Evolutionary conservation across 2,888 invertebrate species (phyloP).

Genomic region (Nudaria mundana): DNA sequence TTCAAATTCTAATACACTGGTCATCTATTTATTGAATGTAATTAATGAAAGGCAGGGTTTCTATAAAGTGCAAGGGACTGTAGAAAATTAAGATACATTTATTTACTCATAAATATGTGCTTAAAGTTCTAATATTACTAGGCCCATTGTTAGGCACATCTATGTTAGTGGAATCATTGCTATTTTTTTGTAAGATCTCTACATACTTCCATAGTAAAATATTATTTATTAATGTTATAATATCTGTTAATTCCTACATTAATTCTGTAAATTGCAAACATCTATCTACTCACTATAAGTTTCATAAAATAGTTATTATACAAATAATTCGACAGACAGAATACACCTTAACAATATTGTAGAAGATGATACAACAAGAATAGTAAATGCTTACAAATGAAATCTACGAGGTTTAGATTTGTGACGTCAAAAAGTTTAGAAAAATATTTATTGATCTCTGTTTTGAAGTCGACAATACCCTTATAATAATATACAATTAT

Average conservation of each 20-base stretch:
- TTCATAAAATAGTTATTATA: slow-evolving; percentile 47
- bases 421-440: slow-evolving; percentile 78
- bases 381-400: slow-evolving; percentile 67
- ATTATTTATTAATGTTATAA: slow-evolving; percentile 40
- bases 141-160: slow-evolving; percentile 21
- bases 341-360: slow-evolving; percentile 31
- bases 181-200: too few species aligned
- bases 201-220: slow-evolving; percentile 61
- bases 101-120: neutral
- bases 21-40: slow-evolving; percentile 61
- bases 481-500: slow-evolving; percentile 58
- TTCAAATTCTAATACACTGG: slow-evolving; percentile 68
- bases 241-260: slow-evolving; percentile 46
- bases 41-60: slow-evolving; percentile 39
- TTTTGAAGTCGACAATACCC: slow-evolving; percentile 68
- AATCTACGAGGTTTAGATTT: slow-evolving; percentile 48
- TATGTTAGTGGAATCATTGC: too few species aligned
- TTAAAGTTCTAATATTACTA: slow-evolving; percentile 29
- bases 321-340: slow-evolving; percentile 29
- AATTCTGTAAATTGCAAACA: slow-evolving; percentile 60
- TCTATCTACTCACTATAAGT: slow-evolving; percentile 60
- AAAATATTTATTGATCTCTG: slow-evolving; percentile 69
- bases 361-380: slow-evolving; percentile 54
- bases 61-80: slow-evolving; percentile 30
- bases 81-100: slow-evolving; percentile 33